Conservation (phyloP, 2,888 invertebrate species). For the Argyra leucocephala region DNA sequence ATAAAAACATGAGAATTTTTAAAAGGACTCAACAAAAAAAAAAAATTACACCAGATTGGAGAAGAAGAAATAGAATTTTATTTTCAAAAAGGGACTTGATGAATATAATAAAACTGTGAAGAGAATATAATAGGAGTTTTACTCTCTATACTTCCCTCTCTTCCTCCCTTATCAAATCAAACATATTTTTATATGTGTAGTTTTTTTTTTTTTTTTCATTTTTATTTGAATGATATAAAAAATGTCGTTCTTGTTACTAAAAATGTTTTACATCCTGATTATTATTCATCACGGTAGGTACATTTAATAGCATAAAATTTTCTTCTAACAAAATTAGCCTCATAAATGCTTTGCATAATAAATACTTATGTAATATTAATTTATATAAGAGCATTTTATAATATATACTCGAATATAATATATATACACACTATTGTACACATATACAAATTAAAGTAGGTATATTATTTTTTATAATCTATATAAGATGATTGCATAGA, state of each 20-base stretch:
- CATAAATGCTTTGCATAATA: constrained; percentile 4
- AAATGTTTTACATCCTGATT: constrained; percentile 5
- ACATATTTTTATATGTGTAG: not conserved
- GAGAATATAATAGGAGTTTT: not conserved
- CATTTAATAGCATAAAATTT: constrained; percentile 6
- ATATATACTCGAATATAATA: too few species aligned
- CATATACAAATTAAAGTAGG: too few species aligned
- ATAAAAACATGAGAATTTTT: not conserved
- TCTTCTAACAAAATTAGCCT: constrained; percentile 6
- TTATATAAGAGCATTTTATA: not conserved
- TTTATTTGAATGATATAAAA: not conserved
- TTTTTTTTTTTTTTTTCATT: not conserved
- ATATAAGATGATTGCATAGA: too few species aligned
- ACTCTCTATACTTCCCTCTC: not conserved
- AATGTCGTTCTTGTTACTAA: not conserved
- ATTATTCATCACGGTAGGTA: constrained; percentile 6
- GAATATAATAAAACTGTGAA: too few species aligned
- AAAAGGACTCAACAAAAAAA: not conserved
- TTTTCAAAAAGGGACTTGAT: too few species aligned
- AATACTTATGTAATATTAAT: not conserved
- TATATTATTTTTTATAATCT: too few species aligned
- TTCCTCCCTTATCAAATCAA: not conserved
- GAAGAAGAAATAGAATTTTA: not conserved
- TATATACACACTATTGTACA: too few species aligned
- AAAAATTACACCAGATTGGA: not conserved